Base-by-base conservation (phyloP, 2,888 invertebrate species). In the Drosophila recens region DNA sequence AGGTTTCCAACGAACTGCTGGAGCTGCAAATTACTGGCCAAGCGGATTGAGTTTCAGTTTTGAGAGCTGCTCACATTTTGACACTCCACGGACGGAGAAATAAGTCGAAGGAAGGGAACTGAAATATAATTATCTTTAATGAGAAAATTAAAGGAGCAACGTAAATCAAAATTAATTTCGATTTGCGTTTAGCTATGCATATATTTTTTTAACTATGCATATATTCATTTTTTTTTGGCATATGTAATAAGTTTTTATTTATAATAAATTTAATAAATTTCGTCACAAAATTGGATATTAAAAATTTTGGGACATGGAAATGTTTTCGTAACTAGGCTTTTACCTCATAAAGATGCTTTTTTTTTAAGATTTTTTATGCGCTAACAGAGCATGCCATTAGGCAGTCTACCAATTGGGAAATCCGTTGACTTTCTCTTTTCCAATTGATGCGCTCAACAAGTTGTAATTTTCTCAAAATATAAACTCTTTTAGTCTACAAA, bases 1-100 rank as follows among this genome's bases (percentile, higher is more conserved):
- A 17, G 17, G 17, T 1, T 17, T 17, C 17, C 17, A 17, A 17
- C 17, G 1, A 17, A 1, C 17, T 17, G 17, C 17, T 17, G 17
- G 17, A 1, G 1, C 17, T 17, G 17, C 1, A 68, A 54, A 40
- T 45, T 53, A 27, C 52, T 57, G 59, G 42, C 46, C 66, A 65
- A 79, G 64, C 52, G 53, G 67, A 59, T 67, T 72, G 66, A 49
- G 51, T 65, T 68, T 57, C 58, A 38, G 57, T 42, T 46, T 49
- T 40, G 42, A 17, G 17, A 42, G 10, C 42, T 42, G 56, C 20
- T 17, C 20, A 49, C 57, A 54, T 30, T 57, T 66, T 54, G 27
- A 13, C 6, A 56, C 34, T 20, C 23, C n/a, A 27, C 9, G 4
- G 8, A 36, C 10, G 13, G 13, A 23, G 2, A 13, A 3, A 15